Conservation (phyloP, 1,140 invertebrate species). For the Harpegnathos saltator region DNA sequence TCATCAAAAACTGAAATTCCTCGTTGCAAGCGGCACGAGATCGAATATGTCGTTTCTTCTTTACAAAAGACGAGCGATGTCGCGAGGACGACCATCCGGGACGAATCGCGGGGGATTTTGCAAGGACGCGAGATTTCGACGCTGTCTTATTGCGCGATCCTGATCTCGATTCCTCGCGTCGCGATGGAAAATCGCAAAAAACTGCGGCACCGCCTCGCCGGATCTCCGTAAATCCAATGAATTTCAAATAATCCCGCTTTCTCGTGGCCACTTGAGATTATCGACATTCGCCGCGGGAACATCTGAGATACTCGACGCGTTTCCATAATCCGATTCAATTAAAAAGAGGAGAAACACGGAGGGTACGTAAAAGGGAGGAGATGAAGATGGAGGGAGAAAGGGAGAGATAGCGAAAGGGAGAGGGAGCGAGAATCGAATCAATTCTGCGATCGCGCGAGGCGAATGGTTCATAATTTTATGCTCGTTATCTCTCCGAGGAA, state of each 20-base stretch:
- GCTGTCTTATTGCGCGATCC: conserved; percentile 9
- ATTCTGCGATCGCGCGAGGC: conserved; percentile 29
- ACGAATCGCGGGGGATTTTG: too few species aligned
- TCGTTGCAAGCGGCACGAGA: neutral
- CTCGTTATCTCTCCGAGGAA: conserved; percentile 34
- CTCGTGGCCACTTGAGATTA: conserved; percentile 50
- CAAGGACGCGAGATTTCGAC: neutral
- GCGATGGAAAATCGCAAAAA: conserved; percentile 18
- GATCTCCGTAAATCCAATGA: conserved; percentile 46
- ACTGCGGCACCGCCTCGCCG: neutral
- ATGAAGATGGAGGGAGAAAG: neutral
- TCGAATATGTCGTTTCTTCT: neutral
- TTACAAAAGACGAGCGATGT: conserved; percentile 8
- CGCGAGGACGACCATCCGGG: neutral
- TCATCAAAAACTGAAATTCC: conserved; percentile 20
- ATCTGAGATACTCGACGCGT: conserved; percentile 49
- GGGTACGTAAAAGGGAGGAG: too few species aligned
- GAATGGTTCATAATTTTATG: conserved; percentile 51
- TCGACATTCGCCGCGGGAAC: conserved; percentile 42
- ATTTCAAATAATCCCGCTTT: conserved; percentile 48
- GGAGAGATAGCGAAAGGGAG: neutral
- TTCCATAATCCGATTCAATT: conserved; percentile 60
- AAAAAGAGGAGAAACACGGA: conserved; percentile 26
- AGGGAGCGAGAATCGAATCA: conserved; percentile 14
- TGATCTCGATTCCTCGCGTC: conserved; percentile 24